Base-by-base conservation (phyloP, 2,888 invertebrate genomes). In the Branchipolynoe longqiensis region DNA sequence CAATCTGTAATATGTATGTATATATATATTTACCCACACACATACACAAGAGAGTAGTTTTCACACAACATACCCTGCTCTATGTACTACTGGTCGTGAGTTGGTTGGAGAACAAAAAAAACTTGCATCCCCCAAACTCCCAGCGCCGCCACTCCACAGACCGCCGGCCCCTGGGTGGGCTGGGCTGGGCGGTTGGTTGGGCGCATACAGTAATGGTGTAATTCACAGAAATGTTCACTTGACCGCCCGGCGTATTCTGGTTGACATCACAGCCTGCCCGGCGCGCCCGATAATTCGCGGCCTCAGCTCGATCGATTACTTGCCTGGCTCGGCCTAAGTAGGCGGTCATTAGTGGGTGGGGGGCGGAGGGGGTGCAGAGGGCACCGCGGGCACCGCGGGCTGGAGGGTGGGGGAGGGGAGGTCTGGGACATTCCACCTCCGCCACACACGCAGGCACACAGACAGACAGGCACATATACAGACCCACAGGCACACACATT, bases 221-320 rank as follows among this genome's bases (percentile, higher is more conserved):
- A 78, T 78, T 78, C 78, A 78, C 48, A 78, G 78, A 48, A 78
- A 78, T 48, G 78, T 78, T 48, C 78, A 78, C 48, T 78, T 78
- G 78, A 78, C 78, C 78, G 78, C 18, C 0, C 48, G 48, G 48
- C 25, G 28, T 18, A 40, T 40, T 78, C 31, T 6, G 78, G 40
- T 41, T 78, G 78, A 78, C 78, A 78, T 78, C 48, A 28, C 48
- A 28, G 48, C n/a, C 38, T 28, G n/a, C 40, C 38, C 40, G 22
- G 25, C 73, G 38, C 54, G 22, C 25, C 78, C 48, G 41, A 41
- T 78, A 78, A 78, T 78, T 78, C 78, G 41, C 48, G 6, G 78
- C 22, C 78, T 18, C 48, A 33, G 33, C 78, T 78, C 78, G 48
- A 78, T 78, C 78, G 78, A 78, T 78, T 78, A 78, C 78, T 78